Conservation (phyloP, 2,797 vertebrate species). For the Sebastes kiyomatsui region DNA sequence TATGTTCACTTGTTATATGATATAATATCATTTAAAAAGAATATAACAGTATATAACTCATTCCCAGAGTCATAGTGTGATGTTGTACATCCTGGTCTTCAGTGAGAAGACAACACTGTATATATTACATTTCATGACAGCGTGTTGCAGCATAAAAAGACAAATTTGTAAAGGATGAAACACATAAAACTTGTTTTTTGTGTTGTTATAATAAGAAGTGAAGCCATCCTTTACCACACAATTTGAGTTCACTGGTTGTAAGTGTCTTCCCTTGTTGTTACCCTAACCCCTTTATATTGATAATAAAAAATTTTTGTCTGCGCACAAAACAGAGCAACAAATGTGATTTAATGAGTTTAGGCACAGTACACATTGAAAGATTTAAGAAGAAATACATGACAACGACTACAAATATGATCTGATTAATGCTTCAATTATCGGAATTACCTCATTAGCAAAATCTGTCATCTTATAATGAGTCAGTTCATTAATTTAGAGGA, state of each 20-base stretch:
- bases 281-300: background rate
- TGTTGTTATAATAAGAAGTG: too few species aligned
- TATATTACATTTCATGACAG: background rate
- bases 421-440: too few species aligned
- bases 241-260: too few species aligned
- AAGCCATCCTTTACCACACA: too few species aligned
- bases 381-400: background rate
- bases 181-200: too few species aligned
- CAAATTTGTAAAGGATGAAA: background rate
- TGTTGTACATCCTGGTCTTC: background rate
- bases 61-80: background rate
- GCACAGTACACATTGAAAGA: background rate
- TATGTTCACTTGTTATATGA: background rate
- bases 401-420: background rate
- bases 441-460: too few species aligned
- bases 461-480: background rate
- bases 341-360: background rate
- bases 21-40: background rate
- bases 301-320: background rate
- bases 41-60: background rate
- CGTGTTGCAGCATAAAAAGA: background rate
- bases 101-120: background rate
- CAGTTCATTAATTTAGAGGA: background rate
- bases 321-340: background rate
- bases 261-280: accelerated